These are phyloP conservation scores for Pollenia griseotomentosa DNA, from an alignment of 2,888 invertebrate species.

Conservation along the genomic window DNA sequence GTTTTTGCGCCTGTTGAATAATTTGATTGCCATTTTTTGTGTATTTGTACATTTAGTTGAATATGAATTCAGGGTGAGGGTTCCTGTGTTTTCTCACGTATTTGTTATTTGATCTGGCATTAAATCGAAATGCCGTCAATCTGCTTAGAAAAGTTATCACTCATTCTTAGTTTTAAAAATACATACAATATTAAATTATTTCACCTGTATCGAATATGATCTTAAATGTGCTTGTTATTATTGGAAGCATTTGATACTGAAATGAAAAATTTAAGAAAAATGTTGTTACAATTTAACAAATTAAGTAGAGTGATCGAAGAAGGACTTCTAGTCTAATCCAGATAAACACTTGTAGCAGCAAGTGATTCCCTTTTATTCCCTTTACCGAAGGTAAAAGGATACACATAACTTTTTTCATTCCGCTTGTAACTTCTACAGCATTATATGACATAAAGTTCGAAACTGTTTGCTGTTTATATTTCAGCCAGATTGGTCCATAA, in stretches of 20 bases:
- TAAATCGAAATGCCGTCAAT: slow-evolving; percentile 79
- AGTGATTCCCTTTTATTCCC: no score
- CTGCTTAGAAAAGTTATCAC: slow-evolving; percentile 76
- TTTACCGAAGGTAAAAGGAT: no score
- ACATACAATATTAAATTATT: slow-evolving; percentile 3
- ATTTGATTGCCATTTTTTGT: slow-evolving; percentile 40
- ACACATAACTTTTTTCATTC: no score
- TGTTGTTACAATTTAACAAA: no score
- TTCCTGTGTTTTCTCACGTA: slow-evolving; percentile 80
- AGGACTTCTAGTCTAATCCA: no score
- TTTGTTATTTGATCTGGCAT: slow-evolving; percentile 79
- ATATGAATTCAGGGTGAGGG: slow-evolving; percentile 46
- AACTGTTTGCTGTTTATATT: no score
- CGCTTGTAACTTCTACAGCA: no score
- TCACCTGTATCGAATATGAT: slow-evolving; percentile 32
- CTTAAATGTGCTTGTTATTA: slow-evolving; percentile 5
- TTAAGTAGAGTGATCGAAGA: no score
- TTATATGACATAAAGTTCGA: no score
- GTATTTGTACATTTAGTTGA: background rate
- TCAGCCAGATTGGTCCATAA: no score
- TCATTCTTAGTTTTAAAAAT: slow-evolving; percentile 3
- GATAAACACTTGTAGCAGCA: no score
- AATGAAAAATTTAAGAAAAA: background rate
- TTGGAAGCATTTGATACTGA: background rate
- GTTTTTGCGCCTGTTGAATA: slow-evolving; percentile 62